A percentile compares a stretch with the other conserved stretches of the same genome.
phyloP scores from a whole-genome alignment of 2,797 vertebrate genomes.

The Arnoldichthys spilopterus region DNA sequence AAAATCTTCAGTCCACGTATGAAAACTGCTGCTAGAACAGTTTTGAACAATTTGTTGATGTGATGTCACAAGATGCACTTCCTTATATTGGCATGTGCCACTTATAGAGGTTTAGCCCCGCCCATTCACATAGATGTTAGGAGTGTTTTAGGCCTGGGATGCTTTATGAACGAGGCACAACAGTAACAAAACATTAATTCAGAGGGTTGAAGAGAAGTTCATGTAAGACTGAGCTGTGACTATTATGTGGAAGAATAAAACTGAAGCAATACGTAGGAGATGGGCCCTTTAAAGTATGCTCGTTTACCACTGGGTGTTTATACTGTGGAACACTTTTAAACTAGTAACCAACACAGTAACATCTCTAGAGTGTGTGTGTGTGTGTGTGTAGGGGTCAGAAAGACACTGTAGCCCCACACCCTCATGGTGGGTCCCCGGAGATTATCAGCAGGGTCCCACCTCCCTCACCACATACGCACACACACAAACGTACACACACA shows the following conservation, averaged over 20 bases:
- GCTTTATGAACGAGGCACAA: too few species aligned
- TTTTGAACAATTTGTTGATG: too few species aligned
- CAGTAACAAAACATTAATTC: too few species aligned
- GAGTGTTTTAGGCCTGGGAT: too few species aligned
- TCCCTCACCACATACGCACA: conserved; percentile 8
- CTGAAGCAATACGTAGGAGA: background rate
- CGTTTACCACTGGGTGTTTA: background rate
- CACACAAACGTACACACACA: conserved; percentile 10
- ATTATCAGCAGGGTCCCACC: conserved; percentile 36
- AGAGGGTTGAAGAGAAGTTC: too few species aligned
- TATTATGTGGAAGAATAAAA: background rate
- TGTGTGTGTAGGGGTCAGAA: conserved; percentile 20
- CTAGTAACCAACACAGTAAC: background rate
- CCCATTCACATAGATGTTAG: too few species aligned
- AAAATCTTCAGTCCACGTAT: too few species aligned
- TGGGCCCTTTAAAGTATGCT: background rate
- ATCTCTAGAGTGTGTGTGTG: background rate
- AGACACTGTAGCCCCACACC: conserved; percentile 27
- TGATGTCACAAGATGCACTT: too few species aligned
- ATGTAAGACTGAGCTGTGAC: too few species aligned
- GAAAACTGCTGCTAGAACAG: too few species aligned
- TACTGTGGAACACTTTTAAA: background rate
- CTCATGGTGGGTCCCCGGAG: conserved; percentile 34
- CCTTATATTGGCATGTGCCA: too few species aligned
- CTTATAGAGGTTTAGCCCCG: too few species aligned